Conservation (phyloP, 2,113 vertebrate species). For the Pipra filicauda region DNA sequence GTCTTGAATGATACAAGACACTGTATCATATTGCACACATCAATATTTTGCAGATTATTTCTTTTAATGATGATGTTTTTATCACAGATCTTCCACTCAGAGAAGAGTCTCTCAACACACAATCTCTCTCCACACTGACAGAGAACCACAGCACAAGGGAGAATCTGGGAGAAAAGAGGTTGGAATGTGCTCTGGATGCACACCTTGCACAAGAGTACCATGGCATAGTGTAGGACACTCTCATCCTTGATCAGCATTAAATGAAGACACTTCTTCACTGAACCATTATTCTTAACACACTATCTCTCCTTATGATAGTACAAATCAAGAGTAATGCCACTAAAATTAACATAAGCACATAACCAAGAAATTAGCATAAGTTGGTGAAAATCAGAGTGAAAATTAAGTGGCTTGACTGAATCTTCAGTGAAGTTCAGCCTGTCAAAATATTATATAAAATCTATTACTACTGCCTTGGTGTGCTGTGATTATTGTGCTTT, state of each 20-base stretch:
- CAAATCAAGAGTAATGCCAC: not conserved
- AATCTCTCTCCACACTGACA: not conserved
- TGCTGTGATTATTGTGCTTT: not conserved
- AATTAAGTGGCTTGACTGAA: not conserved
- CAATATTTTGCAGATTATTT: not conserved
- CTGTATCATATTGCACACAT: not conserved
- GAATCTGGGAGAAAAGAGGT: not conserved
- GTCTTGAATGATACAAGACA: not conserved
- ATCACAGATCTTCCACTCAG: not conserved
- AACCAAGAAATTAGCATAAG: not conserved
- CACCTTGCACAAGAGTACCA: not conserved
- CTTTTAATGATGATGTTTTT: not conserved
- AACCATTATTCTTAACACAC: not conserved
- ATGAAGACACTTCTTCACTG: not conserved
- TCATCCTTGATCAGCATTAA: not conserved
- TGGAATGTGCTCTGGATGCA: not conserved
- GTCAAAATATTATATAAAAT: not conserved
- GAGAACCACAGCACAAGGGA: not conserved
- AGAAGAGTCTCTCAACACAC: not conserved
- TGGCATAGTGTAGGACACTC: no score
- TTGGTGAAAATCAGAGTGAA: not conserved
- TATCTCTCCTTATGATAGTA: not conserved
- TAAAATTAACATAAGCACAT: not conserved
- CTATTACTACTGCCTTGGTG: not conserved
- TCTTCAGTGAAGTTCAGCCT: not conserved